These are phyloP conservation scores for Cheilosia impressa DNA, from an alignment of 2,888 invertebrate genomes.

Conservation along the genomic window DNA sequence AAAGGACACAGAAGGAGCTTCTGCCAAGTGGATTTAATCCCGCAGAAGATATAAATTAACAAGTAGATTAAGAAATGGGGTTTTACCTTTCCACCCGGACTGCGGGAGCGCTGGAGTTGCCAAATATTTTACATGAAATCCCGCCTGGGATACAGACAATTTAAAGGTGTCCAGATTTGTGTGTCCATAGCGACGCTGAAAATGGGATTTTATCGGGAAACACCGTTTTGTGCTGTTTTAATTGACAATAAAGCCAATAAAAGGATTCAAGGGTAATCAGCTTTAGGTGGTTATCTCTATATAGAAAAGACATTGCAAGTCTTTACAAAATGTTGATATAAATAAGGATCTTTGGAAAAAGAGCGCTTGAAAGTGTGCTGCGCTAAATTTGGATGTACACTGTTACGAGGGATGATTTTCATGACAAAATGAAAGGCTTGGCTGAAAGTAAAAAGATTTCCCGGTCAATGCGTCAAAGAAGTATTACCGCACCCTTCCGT, in stretches of 20 bases:
- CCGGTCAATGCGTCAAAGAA: too few species aligned
- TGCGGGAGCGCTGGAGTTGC: conserved; percentile 13
- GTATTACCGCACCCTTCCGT: too few species aligned
- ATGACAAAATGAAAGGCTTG: too few species aligned
- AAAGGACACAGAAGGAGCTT: background rate
- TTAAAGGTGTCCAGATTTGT: conserved; percentile 49
- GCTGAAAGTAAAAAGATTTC: too few species aligned
- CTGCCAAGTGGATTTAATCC: conserved; percentile 60
- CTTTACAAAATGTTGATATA: background rate
- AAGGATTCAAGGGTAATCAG: conserved; percentile 64
- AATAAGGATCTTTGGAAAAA: background rate
- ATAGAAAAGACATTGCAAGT: conserved; percentile 9
- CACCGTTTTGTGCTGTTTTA: conserved; percentile 50
- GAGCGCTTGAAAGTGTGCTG: background rate
- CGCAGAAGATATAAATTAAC: conserved; percentile 68
- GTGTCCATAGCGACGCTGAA: conserved; percentile 20
- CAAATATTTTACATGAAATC: conserved; percentile 55
- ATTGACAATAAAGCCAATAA: conserved; percentile 66
- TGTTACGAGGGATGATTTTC: too few species aligned
- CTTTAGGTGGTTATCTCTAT: conserved; percentile 29
- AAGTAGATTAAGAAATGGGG: conserved; percentile 64
- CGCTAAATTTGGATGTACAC: too few species aligned
- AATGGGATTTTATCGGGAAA: conserved; percentile 41
- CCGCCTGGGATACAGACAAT: conserved; percentile 13
- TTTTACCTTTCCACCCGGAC: conserved; percentile 7